Evolutionary conservation across 1,140 invertebrate genomes (phyloP), one percentile per base, ranked within the genome.

Genomic region (Parasteatoda tepidariorum): DNA sequence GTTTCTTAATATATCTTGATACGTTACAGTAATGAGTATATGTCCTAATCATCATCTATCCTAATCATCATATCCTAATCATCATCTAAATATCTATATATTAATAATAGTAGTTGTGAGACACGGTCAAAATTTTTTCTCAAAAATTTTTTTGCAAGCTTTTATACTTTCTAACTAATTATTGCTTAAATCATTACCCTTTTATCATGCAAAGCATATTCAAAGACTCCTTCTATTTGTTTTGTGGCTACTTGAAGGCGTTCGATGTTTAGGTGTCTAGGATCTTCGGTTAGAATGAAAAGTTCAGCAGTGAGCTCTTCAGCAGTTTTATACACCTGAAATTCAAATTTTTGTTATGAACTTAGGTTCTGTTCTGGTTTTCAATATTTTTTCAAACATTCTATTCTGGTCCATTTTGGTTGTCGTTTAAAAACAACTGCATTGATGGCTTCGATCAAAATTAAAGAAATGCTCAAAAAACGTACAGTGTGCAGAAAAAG

Each of bases 181-280:
- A 48, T 9, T 18, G 18, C 7, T 18, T 26, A 22, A 13, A 33
- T 28, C 30, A 66, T n/a, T 85, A 88, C 86, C 79, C 85, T 87
- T 18, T 84, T 68, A 55, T 88, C 85, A 11, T 83, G 83, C 11
- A 85, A 38, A 18, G 86, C 87, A 76, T 85, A 86, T 26, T 85
- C 74, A 7, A 86, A n/a, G 34, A 86, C 79, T 7, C 74, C 71
- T 54, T 85, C 86, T 15, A 86, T 81, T 22, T 76, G 74, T 5
- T 84, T 84, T 0, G 86, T 79, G 2, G 85, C 82, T 61, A 74
- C 74, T 64, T 75, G 70, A 9, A 86, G 31, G 1, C 75, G 26
- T 30, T 84, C 82, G 0, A 79, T 54, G 15, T 61, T 85, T 0
- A 86, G 30, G 24, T 84, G 73, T 22, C 64, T 71, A 0, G 83